Conservation (phyloP, 1,140 invertebrate species). For the Trichomalopsis sarcophagae region DNA sequence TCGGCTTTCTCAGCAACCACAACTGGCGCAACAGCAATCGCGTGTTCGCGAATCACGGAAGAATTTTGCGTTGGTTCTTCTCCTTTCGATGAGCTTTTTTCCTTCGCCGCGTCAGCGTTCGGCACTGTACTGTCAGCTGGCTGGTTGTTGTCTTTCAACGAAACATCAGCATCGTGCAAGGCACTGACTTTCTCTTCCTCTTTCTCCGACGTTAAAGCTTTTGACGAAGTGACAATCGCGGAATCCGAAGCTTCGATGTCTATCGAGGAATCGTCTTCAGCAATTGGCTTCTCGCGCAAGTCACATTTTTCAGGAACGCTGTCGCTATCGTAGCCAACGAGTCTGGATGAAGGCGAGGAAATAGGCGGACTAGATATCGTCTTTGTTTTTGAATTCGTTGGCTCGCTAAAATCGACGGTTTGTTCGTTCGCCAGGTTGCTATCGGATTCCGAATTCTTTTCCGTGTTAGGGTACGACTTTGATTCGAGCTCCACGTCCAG, state of each 20-base stretch:
- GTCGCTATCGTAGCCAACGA: slow-evolving; percentile 1
- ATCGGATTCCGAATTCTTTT: background rate
- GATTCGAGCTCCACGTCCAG: slow-evolving; percentile 13
- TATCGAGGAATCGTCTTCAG: background rate
- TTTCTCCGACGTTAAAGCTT: background rate
- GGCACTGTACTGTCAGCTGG: slow-evolving; percentile 55
- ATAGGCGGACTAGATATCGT: slow-evolving; percentile 7
- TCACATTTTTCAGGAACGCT: background rate
- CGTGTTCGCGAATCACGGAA: background rate
- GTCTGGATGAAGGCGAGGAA: background rate
- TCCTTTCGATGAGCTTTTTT: background rate
- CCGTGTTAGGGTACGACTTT: background rate
- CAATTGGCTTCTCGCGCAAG: background rate
- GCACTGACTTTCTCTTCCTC: slow-evolving; percentile 32
- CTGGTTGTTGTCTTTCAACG: slow-evolving; percentile 49
- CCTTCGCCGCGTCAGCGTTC: background rate
- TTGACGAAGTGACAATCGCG: background rate
- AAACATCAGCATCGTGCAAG: slow-evolving; percentile 31
- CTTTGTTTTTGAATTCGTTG: background rate
- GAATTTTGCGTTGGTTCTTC: background rate
- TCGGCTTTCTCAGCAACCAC: background rate
- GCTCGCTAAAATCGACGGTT: background rate
- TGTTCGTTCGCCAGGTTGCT: background rate
- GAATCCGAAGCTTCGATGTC: background rate
- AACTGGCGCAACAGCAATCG: background rate